Conservation (phyloP, 2,797 vertebrate genomes). For the Catharus ustulatus region DNA sequence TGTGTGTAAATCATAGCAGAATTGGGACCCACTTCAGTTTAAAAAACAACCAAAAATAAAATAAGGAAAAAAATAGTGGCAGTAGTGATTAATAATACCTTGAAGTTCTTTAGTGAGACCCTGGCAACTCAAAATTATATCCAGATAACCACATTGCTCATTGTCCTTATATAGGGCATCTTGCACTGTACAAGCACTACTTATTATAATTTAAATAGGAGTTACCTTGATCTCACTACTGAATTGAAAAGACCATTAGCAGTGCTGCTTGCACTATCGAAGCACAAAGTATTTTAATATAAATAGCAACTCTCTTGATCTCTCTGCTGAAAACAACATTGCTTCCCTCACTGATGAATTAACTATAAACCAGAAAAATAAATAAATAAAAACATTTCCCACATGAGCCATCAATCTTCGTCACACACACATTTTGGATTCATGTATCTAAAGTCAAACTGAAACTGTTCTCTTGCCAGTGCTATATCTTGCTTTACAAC, state of each 20-base stretch:
- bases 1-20: not conserved
- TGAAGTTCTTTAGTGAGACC: conserved; percentile 38
- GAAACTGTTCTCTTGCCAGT: not conserved
- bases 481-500: not conserved
- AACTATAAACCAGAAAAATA: conserved; percentile 51
- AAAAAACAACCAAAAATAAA: not conserved
- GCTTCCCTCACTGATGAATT: conserved; percentile 49
- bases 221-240: conserved; percentile 65
- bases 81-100: conserved; percentile 33
- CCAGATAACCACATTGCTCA: conserved; percentile 15
- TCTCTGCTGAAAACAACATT: conserved; percentile 43
- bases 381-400: conserved; percentile 47
- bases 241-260: conserved; percentile 68
- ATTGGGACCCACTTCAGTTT: not conserved
- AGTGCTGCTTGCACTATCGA: conserved; percentile 33
- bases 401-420: conserved; percentile 37
- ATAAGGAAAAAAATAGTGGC: not conserved
- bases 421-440: not conserved
- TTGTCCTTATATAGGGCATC: conserved; percentile 45
- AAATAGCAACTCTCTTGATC: conserved; percentile 68
- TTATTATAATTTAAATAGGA: conserved; percentile 67
- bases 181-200: conserved; percentile 29
- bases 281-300: conserved; percentile 63
- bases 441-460: conserved; percentile 17
- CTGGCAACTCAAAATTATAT: conserved; percentile 45